Conservation (phyloP, 92 coral and sea anemone species). For the Palythoa heliodiscus region DNA sequence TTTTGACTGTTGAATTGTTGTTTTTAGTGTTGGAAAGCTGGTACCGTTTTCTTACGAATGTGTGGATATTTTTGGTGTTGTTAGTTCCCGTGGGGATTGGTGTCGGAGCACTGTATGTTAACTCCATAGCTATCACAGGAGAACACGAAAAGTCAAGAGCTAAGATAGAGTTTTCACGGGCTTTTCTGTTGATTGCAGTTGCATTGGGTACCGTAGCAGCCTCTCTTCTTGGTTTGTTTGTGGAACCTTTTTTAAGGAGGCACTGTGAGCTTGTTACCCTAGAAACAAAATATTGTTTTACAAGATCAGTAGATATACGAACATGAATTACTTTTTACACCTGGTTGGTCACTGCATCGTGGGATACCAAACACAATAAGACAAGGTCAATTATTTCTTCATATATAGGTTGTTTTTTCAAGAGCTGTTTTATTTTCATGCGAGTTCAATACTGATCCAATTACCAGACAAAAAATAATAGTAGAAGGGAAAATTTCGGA, state of each 20-base stretch:
- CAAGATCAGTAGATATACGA: conserved; percentile 60
- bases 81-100: conserved; percentile 53
- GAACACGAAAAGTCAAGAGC: conserved; percentile 41
- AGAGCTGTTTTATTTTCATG: too few relatives aligned
- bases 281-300: conserved; percentile 58
- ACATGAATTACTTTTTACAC: too few relatives aligned
- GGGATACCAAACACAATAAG: too few relatives aligned
- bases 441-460: too few relatives aligned
- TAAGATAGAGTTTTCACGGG: conserved; percentile 75
- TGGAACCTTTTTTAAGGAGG: conserved; percentile 55
- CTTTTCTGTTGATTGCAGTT: conserved; percentile 65
- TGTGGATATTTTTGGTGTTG: conserved; percentile 58
- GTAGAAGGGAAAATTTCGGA: too few relatives aligned
- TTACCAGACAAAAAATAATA: too few relatives aligned
- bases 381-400: too few relatives aligned
- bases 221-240: conserved; percentile 62
- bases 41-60: too few relatives aligned
- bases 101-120: conserved; percentile 70
- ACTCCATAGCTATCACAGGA: conserved; percentile 57
- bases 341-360: too few relatives aligned
- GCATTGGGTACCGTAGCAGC: conserved; percentile 62
- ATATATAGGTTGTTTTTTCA: too few relatives aligned
- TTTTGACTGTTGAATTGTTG: too few relatives aligned
- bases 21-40: too few relatives aligned
- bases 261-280: conserved; percentile 54